These are phyloP conservation scores for Halcyon leucocephala DNA, from an alignment of 2,797 vertebrate species.

Conservation along the genomic window DNA sequence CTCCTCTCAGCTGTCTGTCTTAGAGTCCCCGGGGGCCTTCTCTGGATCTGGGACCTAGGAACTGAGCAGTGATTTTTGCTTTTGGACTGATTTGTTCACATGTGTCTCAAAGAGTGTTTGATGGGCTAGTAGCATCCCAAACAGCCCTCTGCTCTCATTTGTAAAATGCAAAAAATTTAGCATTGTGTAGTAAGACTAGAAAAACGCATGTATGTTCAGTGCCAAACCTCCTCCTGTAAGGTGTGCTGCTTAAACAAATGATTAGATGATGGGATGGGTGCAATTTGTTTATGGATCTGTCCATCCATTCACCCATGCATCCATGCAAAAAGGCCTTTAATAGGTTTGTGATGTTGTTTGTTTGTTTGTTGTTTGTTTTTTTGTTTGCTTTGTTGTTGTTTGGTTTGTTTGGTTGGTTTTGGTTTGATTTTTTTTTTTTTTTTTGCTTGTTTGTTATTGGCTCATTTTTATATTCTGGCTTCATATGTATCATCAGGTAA, in stretches of 20 bases:
- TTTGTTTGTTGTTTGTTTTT: background rate
- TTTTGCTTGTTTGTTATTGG: background rate
- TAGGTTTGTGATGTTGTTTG: background rate
- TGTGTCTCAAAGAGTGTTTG: background rate
- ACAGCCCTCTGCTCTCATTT: background rate
- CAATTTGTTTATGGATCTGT: background rate
- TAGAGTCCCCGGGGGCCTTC: background rate
- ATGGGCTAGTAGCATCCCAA: background rate
- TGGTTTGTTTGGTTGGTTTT: background rate
- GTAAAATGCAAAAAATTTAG: background rate
- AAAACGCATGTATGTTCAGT: background rate
- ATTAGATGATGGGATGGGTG: background rate
- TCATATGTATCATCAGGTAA: background rate
- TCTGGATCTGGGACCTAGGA: background rate
- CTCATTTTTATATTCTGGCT: background rate
- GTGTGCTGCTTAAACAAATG: background rate
- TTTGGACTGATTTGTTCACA: background rate
- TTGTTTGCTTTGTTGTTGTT: too few relatives aligned
- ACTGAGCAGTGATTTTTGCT: background rate
- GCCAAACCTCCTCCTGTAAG: background rate
- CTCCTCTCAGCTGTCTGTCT: background rate
- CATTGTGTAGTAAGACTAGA: background rate
- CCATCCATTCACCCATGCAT: too few relatives aligned
- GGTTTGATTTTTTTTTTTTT: background rate
- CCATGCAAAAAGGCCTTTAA: background rate